phyloP scores from a whole-genome alignment of 2,113 vertebrate genomes.

The Pomatostomus ruficeps region DNA sequence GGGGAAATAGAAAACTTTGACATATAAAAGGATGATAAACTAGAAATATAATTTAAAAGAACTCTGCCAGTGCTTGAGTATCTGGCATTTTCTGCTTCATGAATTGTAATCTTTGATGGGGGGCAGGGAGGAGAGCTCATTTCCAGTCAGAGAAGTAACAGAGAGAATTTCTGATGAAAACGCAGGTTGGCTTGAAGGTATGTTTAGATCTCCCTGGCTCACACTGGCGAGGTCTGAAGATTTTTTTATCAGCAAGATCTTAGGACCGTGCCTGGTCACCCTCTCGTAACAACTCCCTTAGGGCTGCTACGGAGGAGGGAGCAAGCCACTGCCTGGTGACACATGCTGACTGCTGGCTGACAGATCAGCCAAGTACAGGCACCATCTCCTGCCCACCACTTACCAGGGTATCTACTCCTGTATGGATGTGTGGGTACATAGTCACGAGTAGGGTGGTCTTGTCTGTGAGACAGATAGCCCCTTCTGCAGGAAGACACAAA shows the following conservation, averaged over 20 bases:
- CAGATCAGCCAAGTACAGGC: not conserved
- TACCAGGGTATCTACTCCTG: not conserved
- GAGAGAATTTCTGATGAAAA: slow-evolving; percentile 55
- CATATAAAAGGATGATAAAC: slow-evolving; percentile 14
- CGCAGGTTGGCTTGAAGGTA: not conserved
- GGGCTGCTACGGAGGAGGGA: not conserved
- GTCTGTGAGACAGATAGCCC: not conserved
- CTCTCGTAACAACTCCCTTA: not conserved
- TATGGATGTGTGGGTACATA: not conserved
- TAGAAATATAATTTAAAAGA: slow-evolving; percentile 36
- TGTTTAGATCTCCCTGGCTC: not conserved
- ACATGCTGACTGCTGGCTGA: not conserved
- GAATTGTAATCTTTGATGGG: slow-evolving; percentile 3
- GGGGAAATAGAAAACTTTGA: slow-evolving; percentile 12
- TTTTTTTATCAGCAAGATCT: not conserved
- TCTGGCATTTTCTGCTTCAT: slow-evolving; percentile 19
- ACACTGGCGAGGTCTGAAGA: not conserved
- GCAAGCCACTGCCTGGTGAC: not conserved
- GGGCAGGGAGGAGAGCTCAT: not conserved
- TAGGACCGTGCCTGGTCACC: not conserved
- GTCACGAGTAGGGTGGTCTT: accelerated
- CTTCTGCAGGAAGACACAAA: not conserved
- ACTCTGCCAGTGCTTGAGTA: not conserved
- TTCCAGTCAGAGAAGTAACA: slow-evolving; percentile 10
- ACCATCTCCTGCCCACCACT: not conserved